Percentiles rank a stretch among this genome's conserved stretches.
Conservation (phyloP, 1,140 invertebrate genomes). For the Berghia stephanieae region DNA sequence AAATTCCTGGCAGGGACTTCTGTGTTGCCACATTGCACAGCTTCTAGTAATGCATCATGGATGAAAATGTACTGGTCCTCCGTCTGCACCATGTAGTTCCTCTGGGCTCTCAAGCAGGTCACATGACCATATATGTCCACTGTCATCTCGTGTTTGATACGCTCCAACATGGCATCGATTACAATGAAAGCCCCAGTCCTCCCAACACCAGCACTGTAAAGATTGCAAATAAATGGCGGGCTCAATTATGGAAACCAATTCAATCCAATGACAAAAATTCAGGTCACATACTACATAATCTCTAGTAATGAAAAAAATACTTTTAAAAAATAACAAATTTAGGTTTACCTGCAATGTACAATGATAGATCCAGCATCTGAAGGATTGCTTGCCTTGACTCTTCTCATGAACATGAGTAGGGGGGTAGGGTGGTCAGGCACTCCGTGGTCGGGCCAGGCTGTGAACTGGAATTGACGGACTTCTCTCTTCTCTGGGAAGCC, state of each 20-base stretch:
- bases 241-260: too few relatives aligned
- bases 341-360: conserved; percentile 86
- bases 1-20: conserved; percentile 92
- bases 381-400: conserved; percentile 86
- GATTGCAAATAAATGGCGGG: too few relatives aligned
- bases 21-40: conserved; percentile 92
- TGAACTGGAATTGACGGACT: conserved; percentile 98
- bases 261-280: too few relatives aligned
- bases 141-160: conserved; percentile 87
- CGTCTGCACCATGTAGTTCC: conserved; percentile 81
- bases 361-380: conserved; percentile 90
- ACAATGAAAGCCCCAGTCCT: conserved; percentile 97
- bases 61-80: conserved; percentile 99
- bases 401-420: conserved; percentile 94
- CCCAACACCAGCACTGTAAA: conserved; percentile 98
- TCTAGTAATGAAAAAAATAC: too few relatives aligned
- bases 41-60: conserved; percentile 90
- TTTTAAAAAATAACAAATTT: too few relatives aligned
- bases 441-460: conserved; percentile 99
- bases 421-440: conserved; percentile 98
- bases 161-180: conserved; percentile 98
- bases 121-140: conserved; percentile 99
- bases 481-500: conserved; percentile 76
- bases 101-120: conserved; percentile 93
- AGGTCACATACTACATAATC: too few relatives aligned